phyloP scores from a whole-genome alignment of 2,888 invertebrate species.

The Ptilodon capucinus region DNA sequence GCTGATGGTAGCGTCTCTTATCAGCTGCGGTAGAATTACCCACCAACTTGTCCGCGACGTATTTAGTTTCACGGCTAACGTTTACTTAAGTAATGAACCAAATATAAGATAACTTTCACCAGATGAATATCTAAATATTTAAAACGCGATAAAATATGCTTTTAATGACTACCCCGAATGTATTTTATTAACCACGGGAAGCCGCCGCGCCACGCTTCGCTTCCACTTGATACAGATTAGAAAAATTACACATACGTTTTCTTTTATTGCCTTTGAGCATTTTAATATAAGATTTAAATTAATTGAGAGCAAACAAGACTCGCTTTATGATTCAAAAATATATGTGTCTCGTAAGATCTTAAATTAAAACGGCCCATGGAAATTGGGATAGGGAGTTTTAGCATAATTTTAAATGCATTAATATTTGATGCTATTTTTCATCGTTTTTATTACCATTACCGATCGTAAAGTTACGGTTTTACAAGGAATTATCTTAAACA shows the following conservation, averaged over 20 bases:
- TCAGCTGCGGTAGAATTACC: conserved; percentile 20
- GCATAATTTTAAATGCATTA: conserved; percentile 58
- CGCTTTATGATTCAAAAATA: conserved; percentile 58
- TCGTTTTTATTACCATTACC: conserved; percentile 50
- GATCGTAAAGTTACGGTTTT: conserved; percentile 45
- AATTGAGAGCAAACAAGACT: conserved; percentile 74
- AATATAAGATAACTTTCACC: conserved; percentile 75
- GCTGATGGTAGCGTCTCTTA: conserved; percentile 14
- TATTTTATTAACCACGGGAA: conserved; percentile 69
- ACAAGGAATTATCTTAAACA: conserved; percentile 12
- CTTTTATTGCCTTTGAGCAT: conserved; percentile 61
- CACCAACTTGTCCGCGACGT: conserved; percentile 35
- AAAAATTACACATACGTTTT: conserved; percentile 68
- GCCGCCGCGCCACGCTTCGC: conserved; percentile 41
- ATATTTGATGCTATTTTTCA: conserved; percentile 56
- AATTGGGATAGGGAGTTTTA: conserved; percentile 51
- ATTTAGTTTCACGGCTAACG: conserved; percentile 62
- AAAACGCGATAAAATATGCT: conserved; percentile 79
- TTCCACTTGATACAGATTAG: conserved; percentile 66
- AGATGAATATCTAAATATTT: conserved; percentile 80
- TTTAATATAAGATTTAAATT: conserved; percentile 73
- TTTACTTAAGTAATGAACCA: conserved; percentile 62
- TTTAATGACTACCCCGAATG: conserved; percentile 72
- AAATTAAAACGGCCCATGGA: conserved; percentile 53
- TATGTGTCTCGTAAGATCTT: conserved; percentile 52